Base-by-base conservation (phyloP, 2,888 invertebrate genomes). In the Acrobasis consociella region DNA sequence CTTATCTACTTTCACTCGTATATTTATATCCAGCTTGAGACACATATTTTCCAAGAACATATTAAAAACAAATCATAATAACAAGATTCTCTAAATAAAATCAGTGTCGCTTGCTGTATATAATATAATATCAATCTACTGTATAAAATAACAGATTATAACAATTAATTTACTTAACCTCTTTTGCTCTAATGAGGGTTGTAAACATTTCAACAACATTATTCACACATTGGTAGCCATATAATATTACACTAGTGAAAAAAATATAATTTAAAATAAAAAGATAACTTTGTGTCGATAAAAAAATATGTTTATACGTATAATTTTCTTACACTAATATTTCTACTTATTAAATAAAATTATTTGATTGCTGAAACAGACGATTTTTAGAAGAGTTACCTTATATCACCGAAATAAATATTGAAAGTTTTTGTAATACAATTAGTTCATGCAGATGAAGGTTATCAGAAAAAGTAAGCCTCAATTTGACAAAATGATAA, bases 281-380 rank as follows among this genome's bases (percentile, higher is more conserved):
- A 73, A 72, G 70, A 74, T 75, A 42, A 72, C 67, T 51, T 46
- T 13, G 16, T 38, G 49, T 15, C 37, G 17, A 62, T 62, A 62
- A 62, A 68, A 75, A 70, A 73, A 75, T 69, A 73, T 68, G 64
- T 68, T 64, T 65, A 68, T 65, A 67, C 55, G 37, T 65, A 65
- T 72, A 72, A 73, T 72, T 73, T 70, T 60, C 70, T 75, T 73
- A 77, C 53, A 65, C 73, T 76, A 75, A 64, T 72, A 71, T 73
- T 74, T 60, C 51, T 55, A 55, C 55, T 62, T 66, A 62, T 64
- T 68, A 67, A 70, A 62, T 63, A 62, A 65, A 46, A 51, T 37
- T 56, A 52, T 52, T 31, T n/a, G n/a, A n/a, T 31, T 31, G 52
- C 52, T 52, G 38, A 15, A 38, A 53, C 9, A 51, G 17, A 51